phyloP scores from a whole-genome alignment of 2,113 vertebrate species.

The Chinchilla lanigera region DNA sequence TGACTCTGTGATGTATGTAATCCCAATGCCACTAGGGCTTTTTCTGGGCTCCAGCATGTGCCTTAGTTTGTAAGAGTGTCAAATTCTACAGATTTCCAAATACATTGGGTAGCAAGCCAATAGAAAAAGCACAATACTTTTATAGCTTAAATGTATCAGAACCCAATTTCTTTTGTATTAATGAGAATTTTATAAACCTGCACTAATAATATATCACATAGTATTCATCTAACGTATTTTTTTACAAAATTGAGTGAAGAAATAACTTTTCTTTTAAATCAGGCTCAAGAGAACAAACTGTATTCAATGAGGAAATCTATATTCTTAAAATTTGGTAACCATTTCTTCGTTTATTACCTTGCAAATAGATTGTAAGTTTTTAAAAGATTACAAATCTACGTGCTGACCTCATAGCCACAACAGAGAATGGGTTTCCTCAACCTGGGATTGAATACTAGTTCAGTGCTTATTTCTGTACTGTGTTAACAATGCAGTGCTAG shows the following conservation, averaged over 20 bases:
- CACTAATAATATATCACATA: not conserved
- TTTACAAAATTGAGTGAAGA: not conserved
- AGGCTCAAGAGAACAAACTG: not conserved
- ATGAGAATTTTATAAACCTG: not conserved
- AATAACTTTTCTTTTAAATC: not conserved
- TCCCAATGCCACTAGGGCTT: not conserved
- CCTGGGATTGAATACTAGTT: not conserved
- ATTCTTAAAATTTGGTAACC: not conserved
- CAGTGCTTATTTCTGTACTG: not conserved
- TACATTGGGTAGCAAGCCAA: not conserved
- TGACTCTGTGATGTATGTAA: not conserved
- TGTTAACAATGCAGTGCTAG: not conserved
- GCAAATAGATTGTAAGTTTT: not conserved
- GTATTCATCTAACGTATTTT: not conserved
- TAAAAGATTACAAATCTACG: not conserved
- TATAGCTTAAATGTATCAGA: not conserved
- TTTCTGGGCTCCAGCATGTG: not conserved
- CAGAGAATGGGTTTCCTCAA: not conserved
- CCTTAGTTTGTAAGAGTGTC: not conserved
- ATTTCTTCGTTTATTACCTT: slow-evolving; percentile 5
- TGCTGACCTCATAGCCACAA: not conserved
- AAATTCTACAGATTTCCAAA: not conserved
- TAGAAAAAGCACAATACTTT: not conserved
- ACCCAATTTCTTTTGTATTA: not conserved
- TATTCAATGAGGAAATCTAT: not conserved